Evolutionary conservation across 2,797 vertebrate species (phyloP).

Genomic region (Melanotaenia trifasciata): DNA sequence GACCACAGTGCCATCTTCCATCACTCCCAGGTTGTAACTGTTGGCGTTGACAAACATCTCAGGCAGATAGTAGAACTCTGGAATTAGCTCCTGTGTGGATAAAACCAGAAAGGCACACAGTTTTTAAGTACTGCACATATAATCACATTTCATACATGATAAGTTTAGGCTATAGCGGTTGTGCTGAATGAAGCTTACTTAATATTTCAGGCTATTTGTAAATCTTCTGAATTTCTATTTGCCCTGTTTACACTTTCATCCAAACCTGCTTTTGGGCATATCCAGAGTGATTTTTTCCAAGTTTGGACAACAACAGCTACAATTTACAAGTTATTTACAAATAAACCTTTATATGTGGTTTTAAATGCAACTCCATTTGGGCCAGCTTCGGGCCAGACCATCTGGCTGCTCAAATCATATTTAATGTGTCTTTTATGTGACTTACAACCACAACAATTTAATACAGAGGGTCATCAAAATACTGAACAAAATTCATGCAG

Average conservation of each 20-base stretch:
- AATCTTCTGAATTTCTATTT: not conserved
- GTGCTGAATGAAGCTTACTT: not conserved
- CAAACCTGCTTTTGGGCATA: not conserved
- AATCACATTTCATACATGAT: not conserved
- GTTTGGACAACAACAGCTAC: too few relatives aligned
- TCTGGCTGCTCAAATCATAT: not conserved
- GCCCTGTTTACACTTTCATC: not conserved
- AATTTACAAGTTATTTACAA: not conserved
- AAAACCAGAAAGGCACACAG: conserved; percentile 54
- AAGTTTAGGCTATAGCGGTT: not conserved
- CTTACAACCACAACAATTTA: not conserved
- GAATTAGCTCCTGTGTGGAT: conserved; percentile 91
- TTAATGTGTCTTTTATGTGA: not conserved
- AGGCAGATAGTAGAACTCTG: conserved; percentile 98
- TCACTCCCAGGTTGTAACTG: conserved; percentile 96
- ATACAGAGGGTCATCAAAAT: not conserved
- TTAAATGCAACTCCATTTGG: not conserved
- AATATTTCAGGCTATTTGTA: not conserved
- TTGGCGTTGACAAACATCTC: conserved; percentile 99
- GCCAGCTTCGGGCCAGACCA: not conserved
- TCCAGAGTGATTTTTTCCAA: not conserved
- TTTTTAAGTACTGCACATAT: not conserved
- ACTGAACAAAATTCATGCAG: not conserved
- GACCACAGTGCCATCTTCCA: conserved; percentile 95
- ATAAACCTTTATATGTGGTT: not conserved